Conservation (phyloP, 2,797 vertebrate genomes). For the Streptopelia turtur region DNA sequence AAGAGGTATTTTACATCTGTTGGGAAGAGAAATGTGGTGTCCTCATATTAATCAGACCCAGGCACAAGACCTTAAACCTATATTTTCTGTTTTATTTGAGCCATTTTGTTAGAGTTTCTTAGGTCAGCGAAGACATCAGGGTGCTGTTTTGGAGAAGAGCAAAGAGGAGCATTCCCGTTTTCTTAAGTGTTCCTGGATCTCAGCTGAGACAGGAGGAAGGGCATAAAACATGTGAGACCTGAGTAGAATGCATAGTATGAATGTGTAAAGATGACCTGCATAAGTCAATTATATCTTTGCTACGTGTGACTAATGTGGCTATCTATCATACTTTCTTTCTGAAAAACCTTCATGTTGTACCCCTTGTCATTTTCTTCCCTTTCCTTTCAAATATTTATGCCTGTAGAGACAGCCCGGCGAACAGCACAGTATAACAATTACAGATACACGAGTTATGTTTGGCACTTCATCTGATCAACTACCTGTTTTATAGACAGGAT, state of each 20-base stretch:
- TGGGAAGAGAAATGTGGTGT: not conserved
- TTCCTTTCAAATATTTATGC: not conserved
- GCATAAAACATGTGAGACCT: not conserved
- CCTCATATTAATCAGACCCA: not conserved
- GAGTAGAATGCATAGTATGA: not conserved
- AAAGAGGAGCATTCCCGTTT: not conserved
- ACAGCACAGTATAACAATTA: not conserved
- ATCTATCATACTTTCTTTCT: not conserved
- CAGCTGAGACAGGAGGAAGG: not conserved
- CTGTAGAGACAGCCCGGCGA: not conserved
- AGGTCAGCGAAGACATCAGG: not conserved
- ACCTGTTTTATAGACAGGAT: conserved; percentile 27
- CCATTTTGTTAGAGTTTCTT: not conserved
- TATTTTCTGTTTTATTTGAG: not conserved
- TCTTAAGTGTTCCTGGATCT: not conserved
- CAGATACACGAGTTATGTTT: not conserved
- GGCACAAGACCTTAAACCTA: not conserved
- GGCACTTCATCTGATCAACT: not conserved
- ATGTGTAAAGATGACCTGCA: not conserved
- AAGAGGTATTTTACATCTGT: not conserved
- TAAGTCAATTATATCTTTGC: not conserved
- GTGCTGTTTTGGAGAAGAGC: not conserved
- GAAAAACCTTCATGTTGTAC: not conserved
- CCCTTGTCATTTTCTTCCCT: not conserved
- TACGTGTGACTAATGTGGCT: not conserved